A percentile compares a stretch with the other conserved stretches of the same genome.
These are phyloP conservation scores for Pyrocephalus nanus DNA, from an alignment of 2,797 vertebrate species.

Conservation along the genomic window DNA sequence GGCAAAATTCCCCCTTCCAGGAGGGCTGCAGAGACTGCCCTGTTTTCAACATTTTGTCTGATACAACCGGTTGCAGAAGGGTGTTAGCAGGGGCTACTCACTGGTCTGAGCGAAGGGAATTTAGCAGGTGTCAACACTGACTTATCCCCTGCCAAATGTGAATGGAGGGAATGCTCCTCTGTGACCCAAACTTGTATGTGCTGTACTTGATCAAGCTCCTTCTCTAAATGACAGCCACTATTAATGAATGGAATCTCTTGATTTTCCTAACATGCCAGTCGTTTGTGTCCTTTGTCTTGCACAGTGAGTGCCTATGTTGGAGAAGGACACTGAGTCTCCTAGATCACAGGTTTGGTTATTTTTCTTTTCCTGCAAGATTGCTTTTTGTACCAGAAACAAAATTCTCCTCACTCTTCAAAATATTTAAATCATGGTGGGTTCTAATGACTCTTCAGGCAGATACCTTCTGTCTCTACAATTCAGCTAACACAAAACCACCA, in stretches of 20 bases:
- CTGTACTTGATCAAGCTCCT: background rate
- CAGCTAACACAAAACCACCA: background rate
- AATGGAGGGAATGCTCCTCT: background rate
- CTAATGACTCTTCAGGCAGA: background rate
- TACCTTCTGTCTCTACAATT: background rate
- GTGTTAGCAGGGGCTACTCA: background rate
- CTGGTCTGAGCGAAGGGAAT: background rate
- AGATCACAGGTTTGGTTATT: background rate
- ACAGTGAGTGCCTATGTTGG: rapidly evolving
- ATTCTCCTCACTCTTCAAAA: background rate
- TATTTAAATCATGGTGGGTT: background rate
- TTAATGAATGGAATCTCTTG: background rate
- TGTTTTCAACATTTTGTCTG: background rate
- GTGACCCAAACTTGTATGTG: background rate
- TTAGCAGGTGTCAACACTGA: background rate
- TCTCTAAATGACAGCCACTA: background rate
- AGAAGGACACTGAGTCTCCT: background rate
- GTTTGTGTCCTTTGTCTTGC: background rate
- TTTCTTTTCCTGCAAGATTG: background rate
- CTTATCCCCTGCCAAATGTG: background rate
- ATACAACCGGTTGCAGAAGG: background rate
- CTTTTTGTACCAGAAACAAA: background rate
- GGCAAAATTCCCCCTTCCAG: background rate
- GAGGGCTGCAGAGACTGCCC: background rate
- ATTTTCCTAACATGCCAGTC: background rate